Evolutionary conservation across 2,113 vertebrate genomes (phyloP).

Genomic region (Podiceps cristatus): DNA sequence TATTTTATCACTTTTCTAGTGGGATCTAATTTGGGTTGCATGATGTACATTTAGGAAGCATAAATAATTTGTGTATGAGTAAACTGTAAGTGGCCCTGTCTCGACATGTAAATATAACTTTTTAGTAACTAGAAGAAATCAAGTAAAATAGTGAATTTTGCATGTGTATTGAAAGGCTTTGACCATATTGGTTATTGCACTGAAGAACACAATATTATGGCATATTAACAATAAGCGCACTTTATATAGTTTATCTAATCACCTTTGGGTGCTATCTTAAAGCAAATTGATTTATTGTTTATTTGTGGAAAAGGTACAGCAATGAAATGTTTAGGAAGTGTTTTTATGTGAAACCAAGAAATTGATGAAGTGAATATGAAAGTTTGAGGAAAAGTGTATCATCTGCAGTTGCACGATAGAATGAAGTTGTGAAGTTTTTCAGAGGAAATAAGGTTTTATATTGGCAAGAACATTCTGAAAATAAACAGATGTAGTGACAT

Average conservation of each 20-base stretch:
- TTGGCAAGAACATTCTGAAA: conserved; percentile 44
- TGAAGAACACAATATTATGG: conserved; percentile 75
- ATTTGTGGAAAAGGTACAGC: conserved; percentile 72
- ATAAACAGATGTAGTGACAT: neutral
- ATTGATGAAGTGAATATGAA: conserved; percentile 11
- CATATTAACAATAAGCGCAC: conserved; percentile 82
- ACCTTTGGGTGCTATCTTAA: conserved; percentile 81
- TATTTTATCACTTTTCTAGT: conserved; percentile 66
- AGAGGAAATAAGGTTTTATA: conserved; percentile 43
- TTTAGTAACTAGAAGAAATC: conserved; percentile 52
- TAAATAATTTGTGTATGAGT: conserved; percentile 54
- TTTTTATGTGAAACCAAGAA: conserved; percentile 61
- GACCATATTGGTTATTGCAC: conserved; percentile 88
- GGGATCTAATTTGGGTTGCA: conserved; percentile 47
- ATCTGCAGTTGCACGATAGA: conserved; percentile 20
- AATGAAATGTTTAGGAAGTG: conserved; percentile 28
- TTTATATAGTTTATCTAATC: conserved; percentile 81
- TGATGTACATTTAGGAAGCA: conserved; percentile 58
- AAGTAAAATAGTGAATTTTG: conserved; percentile 68
- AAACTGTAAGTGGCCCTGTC: conserved; percentile 36
- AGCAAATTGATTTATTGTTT: conserved; percentile 68
- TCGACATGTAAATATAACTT: conserved; percentile 74
- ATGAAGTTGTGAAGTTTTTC: conserved; percentile 21
- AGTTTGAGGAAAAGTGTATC: neutral
- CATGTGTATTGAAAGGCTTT: conserved; percentile 78